phyloP scores from a whole-genome alignment of 2,797 vertebrate species.

The Syngnathus acus region DNA sequence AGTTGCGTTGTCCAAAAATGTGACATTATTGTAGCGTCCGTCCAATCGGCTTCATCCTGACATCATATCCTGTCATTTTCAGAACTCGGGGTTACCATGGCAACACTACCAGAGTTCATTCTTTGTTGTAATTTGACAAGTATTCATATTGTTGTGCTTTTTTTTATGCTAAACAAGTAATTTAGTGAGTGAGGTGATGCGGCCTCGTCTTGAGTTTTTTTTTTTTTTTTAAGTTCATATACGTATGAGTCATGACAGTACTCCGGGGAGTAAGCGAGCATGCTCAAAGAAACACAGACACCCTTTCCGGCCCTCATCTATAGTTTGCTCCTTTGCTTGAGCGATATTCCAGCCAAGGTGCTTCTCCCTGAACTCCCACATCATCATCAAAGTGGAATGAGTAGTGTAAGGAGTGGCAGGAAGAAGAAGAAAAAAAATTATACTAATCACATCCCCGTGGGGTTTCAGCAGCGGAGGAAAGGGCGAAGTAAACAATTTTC shows the following conservation, averaged over 20 bases:
- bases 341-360: slow-evolving; percentile 44
- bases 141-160: slow-evolving; percentile 13
- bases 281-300: background rate
- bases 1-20: slow-evolving; percentile 13
- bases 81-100: slow-evolving; percentile 40
- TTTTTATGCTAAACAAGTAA: slow-evolving; percentile 29
- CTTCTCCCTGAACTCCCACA: slow-evolving; percentile 57
- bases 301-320: slow-evolving; percentile 17
- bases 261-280: slow-evolving; percentile 27
- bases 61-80: slow-evolving; percentile 47
- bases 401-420: slow-evolving; percentile 41
- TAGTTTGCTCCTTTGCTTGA: slow-evolving; percentile 57
- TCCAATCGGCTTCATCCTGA: slow-evolving; percentile 36
- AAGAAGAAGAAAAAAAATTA: slow-evolving; percentile 19
- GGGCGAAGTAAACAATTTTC: slow-evolving; percentile 65
- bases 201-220: slow-evolving; percentile 8
- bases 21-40: slow-evolving; percentile 20
- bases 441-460: slow-evolving; percentile 53
- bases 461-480: slow-evolving; percentile 55
- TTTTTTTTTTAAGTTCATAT: slow-evolving; percentile 36
- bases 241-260: slow-evolving; percentile 20
- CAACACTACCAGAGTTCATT: slow-evolving; percentile 15
- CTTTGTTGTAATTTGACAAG: slow-evolving; percentile 40
- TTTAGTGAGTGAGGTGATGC: slow-evolving; percentile 18
- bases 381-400: slow-evolving; percentile 69